Conservation (phyloP, 2,797 vertebrate genomes). For the Cygnus olor region DNA sequence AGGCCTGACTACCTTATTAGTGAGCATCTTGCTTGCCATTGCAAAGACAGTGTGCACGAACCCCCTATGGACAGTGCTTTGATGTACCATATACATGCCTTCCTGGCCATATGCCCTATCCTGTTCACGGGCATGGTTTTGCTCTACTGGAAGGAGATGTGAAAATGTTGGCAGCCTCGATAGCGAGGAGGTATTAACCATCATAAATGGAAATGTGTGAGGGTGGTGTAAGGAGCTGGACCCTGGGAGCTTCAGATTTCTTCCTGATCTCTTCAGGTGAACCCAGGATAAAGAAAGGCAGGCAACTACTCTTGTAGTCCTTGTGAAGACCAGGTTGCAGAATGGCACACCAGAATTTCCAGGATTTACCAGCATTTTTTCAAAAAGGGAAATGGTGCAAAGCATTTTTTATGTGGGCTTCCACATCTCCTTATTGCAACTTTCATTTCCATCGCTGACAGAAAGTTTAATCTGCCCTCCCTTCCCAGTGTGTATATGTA, state of each 20-base stretch:
- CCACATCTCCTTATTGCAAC: background rate
- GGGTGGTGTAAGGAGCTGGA: background rate
- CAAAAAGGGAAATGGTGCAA: background rate
- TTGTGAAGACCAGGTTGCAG: background rate
- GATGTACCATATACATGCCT: background rate
- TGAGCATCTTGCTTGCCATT: background rate
- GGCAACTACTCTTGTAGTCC: fast-evolving
- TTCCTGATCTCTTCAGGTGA: background rate
- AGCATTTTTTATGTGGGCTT: fast-evolving
- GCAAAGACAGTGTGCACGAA: background rate
- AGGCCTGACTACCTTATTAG: background rate
- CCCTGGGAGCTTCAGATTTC: background rate
- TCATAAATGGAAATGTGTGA: background rate
- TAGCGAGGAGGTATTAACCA: background rate
- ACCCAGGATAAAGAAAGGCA: background rate
- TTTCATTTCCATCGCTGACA: background rate
- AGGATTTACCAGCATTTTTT: background rate
- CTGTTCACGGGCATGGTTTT: background rate
- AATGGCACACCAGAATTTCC: background rate
- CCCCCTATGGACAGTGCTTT: background rate
- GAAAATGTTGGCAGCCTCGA: background rate
- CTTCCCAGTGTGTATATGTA: background rate
- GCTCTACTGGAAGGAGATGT: background rate
- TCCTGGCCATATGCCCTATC: background rate
- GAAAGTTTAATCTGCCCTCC: background rate